These are phyloP conservation scores for Tipula vernalis DNA, from an alignment of 2,888 invertebrate species.

Conservation along the genomic window DNA sequence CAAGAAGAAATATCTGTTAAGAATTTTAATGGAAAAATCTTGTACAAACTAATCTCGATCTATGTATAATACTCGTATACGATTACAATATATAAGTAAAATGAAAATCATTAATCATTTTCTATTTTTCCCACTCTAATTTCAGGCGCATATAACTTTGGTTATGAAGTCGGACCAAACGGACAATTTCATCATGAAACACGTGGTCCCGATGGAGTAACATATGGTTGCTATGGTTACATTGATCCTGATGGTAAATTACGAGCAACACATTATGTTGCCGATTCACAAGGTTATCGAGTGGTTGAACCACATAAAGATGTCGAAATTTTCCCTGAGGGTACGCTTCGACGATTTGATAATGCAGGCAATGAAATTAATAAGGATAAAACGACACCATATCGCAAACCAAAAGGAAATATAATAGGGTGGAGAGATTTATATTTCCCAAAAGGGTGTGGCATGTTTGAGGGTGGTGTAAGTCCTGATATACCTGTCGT, in stretches of 20 bases:
- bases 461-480: conserved; percentile 36
- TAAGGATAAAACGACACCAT: conserved; percentile 11
- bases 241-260: conserved; percentile 53
- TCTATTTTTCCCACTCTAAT: neutral
- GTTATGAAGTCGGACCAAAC: conserved; percentile 61
- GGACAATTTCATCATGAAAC: conserved; percentile 71
- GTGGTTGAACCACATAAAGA: conserved; percentile 55
- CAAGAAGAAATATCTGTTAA: neutral
- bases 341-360: neutral
- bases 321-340: conserved; percentile 42
- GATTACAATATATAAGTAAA: neutral
- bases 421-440: conserved; percentile 52
- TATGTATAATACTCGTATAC: neutral
- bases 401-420: conserved; percentile 36
- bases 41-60: neutral
- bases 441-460: conserved; percentile 62
- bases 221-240: conserved; percentile 70
- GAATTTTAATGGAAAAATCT: neutral
- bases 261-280: conserved; percentile 61
- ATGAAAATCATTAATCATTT: neutral
- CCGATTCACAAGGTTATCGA: conserved; percentile 65
- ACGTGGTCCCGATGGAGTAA: conserved; percentile 61
- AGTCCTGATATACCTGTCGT: conserved; percentile 26
- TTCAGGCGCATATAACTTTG: conserved; percentile 61
- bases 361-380: conserved; percentile 1